Percentiles rank a stretch among this genome's conserved stretches.
phyloP scores from a whole-genome alignment of 2,797 vertebrate species.

The Brachyalestes nurse region DNA sequence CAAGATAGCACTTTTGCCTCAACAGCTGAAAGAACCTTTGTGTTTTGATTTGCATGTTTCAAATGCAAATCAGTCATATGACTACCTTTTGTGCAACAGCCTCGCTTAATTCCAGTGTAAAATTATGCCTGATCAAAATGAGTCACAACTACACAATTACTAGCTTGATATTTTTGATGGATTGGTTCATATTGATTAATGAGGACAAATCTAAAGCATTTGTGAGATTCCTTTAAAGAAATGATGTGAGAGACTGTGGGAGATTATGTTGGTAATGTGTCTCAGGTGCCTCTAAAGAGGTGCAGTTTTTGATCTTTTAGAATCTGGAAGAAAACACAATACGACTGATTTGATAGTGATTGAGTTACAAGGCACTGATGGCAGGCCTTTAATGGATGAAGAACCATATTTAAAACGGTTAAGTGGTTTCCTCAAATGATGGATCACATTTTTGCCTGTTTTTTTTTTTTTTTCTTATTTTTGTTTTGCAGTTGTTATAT shows the following conservation, averaged over 20 bases:
- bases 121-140: neutral
- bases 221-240: no score
- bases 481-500: neutral
- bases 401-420: neutral
- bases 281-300: neutral
- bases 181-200: neutral
- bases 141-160: neutral
- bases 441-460: neutral
- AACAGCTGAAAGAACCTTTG: neutral
- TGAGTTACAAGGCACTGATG: neutral
- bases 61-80: neutral
- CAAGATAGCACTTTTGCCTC: neutral
- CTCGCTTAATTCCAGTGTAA: neutral
- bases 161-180: neutral
- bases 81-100: neutral
- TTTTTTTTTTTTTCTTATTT: neutral
- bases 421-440: neutral
- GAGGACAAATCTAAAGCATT: neutral
- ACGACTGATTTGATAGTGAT: neutral
- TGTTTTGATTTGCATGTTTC: neutral
- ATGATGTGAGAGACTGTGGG: neutral
- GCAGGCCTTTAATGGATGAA: neutral
- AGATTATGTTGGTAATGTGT: neutral
- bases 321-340: neutral
- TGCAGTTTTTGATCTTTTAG: neutral